Percentiles rank a stretch among this genome's conserved stretches.
Conservation (phyloP, 2,888 invertebrate species). For the Scaeva pyrastri region DNA sequence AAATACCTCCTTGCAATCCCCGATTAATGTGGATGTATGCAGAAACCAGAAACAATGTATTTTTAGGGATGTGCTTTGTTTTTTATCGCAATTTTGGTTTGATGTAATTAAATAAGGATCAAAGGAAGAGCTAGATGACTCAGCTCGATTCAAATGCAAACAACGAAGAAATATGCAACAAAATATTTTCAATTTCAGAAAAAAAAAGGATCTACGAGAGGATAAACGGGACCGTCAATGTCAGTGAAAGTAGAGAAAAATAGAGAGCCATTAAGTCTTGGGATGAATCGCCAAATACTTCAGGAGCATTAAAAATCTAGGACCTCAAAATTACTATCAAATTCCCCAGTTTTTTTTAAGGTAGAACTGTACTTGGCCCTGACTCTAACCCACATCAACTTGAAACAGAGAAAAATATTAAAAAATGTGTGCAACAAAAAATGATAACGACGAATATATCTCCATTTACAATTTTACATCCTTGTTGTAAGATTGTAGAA, state of each 20-base stretch:
- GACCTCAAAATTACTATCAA: too few relatives aligned
- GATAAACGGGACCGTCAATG: too few relatives aligned
- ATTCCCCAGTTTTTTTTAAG: too few relatives aligned
- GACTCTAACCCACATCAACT: too few relatives aligned
- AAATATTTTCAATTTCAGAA: neutral
- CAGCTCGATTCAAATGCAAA: neutral
- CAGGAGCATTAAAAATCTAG: too few relatives aligned
- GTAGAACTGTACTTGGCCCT: too few relatives aligned
- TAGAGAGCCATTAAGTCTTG: too few relatives aligned
- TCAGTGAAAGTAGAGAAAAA: too few relatives aligned
- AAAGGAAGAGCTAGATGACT: constrained; percentile 19
- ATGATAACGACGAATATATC: neutral
- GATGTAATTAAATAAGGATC: constrained; percentile 52
- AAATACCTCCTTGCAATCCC: neutral
- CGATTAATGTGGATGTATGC: neutral
- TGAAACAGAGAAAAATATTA: constrained; percentile 13
- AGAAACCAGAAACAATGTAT: neutral
- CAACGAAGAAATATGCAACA: neutral
- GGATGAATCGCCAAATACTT: too few relatives aligned
- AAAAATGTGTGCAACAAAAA: neutral
- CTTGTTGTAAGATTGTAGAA: neutral
- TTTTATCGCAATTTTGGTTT: constrained; percentile 20
- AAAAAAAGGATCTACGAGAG: neutral
- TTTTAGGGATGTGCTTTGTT: constrained; percentile 21
- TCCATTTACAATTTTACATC: neutral